Base-by-base conservation (phyloP, 37 sponge, comb jelly and placozoan species). In the Beroe forskalii region DNA sequence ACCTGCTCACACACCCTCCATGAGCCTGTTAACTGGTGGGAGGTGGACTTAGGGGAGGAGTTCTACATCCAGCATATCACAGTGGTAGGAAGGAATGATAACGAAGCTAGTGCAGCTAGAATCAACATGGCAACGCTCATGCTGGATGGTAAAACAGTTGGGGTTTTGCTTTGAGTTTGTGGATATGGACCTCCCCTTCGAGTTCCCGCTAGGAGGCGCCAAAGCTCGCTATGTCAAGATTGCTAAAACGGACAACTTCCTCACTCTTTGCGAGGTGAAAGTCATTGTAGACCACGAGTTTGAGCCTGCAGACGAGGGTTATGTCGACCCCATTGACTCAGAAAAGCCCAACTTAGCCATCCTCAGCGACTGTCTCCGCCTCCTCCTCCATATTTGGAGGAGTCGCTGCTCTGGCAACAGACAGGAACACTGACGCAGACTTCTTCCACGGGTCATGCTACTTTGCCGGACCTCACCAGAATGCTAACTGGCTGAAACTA, bases 51-150 rank as follows among this genome's bases (percentile, higher is more conserved):
- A 32, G 38, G 32, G 4, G 32, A 69, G 72, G 72, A 69, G 38
- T 69, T 36, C 72, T 69, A 69, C 72, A 69, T 69, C 38, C 37
- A 69, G 37, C 72, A 69, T 37, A 69, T 69, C 38, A 36, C 4
- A 17, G 72, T 69, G 27, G 1, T 35, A 14, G 72, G 72, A 9
- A 1, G 72, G 72, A 36, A 36, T 69, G 72, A 69, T 33, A 69
- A 36, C 39, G 72, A 69, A 2, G n/a, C n/a, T n/a, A 33, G 19
- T 14, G 72, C 72, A 14, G 32, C 28, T 2, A 69, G 72, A 32
- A 69, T 69, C 36, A 35, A 69, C 38, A 32, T 27, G 20, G 72
- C 72, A 6, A 69, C 38, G 3, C 17, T 69, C 37, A 1, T 32
- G 38, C 33, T 69, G 2, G 72, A 69, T 69, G 72, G 39, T 69